Conservation (phyloP, 2,888 invertebrate species). For the Crocallis elinguaria region DNA sequence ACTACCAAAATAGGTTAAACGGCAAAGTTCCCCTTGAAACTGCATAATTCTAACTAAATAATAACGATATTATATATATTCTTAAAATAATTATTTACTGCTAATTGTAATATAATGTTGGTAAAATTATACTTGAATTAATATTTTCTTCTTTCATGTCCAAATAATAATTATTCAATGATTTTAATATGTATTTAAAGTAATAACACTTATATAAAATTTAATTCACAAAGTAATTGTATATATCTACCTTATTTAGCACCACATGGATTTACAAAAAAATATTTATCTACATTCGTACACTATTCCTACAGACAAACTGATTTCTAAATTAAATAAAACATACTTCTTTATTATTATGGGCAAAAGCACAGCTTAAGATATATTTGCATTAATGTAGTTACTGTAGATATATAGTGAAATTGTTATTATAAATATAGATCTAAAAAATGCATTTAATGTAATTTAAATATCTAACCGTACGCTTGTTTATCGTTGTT, state of each 20-base stretch:
- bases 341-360: slow-evolving; percentile 22
- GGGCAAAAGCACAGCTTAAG: slow-evolving; percentile 18
- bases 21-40: slow-evolving; percentile 30
- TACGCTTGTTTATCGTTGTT: neutral
- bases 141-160: no score
- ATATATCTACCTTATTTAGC: neutral
- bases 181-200: no score
- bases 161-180: no score
- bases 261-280: neutral
- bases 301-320: slow-evolving; percentile 7
- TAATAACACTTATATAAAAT: no score
- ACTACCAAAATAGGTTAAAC: slow-evolving; percentile 13
- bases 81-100: no score
- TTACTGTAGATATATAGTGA: slow-evolving; percentile 20
- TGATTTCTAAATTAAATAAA: slow-evolving; percentile 40
- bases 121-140: no score
- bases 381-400: slow-evolving; percentile 13
- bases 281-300: slow-evolving; percentile 8
- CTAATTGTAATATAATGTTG: no score
- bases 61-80: no score
- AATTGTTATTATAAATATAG: slow-evolving; percentile 14
- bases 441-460: slow-evolving; percentile 14
- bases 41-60: neutral
- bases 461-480: slow-evolving; percentile 5
- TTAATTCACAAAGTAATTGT: no score